A percentile compares a stretch with the other conserved stretches of the same genome.
Conservation (phyloP, 1,140 invertebrate species). For the Papilio glaucus region DNA sequence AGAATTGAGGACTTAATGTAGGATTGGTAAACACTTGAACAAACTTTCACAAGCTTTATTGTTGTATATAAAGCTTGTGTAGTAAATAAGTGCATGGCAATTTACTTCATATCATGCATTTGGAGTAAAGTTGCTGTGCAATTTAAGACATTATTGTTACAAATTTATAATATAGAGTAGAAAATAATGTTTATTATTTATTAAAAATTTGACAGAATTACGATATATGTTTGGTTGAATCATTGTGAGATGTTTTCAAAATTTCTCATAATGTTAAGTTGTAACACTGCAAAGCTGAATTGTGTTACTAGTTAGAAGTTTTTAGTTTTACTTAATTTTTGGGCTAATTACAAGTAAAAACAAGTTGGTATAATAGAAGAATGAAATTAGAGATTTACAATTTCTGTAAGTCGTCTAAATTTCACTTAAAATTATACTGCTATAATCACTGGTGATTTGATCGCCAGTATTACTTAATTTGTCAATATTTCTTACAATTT, state of each 20-base stretch:
- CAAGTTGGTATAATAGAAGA: not conserved
- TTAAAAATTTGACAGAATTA: too few relatives aligned
- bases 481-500: conserved; percentile 44
- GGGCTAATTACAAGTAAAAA: not conserved
- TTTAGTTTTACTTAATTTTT: not conserved
- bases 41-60: too few relatives aligned
- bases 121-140: too few relatives aligned
- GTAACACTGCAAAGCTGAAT: not conserved
- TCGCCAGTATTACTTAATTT: not conserved
- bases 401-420: not conserved
- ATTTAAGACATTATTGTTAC: too few relatives aligned
- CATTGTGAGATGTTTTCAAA: not conserved
- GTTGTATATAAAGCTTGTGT: too few relatives aligned
- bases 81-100: not conserved
- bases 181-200: not conserved
- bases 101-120: too few relatives aligned
- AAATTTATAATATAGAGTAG: too few relatives aligned
- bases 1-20: too few relatives aligned
- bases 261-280: conserved; percentile 1
- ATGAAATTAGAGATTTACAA: conserved; percentile 2
- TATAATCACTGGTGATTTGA: not conserved
- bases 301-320: not conserved
- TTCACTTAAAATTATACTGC: not conserved
- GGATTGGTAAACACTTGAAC: too few relatives aligned
- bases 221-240: not conserved